A percentile compares a stretch with the other conserved stretches of the same genome.
Conservation (phyloP, 2,113 vertebrate genomes). For the Daphoenositta chrysoptera region DNA sequence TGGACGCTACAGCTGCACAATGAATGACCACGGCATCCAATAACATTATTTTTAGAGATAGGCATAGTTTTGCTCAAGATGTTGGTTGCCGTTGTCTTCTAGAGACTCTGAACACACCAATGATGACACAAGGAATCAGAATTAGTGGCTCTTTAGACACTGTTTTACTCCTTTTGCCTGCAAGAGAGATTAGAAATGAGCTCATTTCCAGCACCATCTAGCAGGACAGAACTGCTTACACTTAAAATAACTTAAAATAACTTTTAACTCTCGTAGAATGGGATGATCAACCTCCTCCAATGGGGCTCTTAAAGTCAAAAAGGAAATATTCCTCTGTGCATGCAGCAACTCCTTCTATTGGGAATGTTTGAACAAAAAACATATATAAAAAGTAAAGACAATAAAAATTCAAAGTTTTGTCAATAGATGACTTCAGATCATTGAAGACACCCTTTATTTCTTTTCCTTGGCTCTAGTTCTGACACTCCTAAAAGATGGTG, state of each 20-base stretch:
- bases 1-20: background rate
- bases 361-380: background rate
- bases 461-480: background rate
- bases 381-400: background rate
- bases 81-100: background rate
- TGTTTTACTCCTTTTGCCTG: background rate
- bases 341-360: background rate
- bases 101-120: background rate
- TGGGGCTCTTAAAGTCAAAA: background rate
- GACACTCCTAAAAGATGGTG: background rate
- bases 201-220: background rate
- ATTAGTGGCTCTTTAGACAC: background rate
- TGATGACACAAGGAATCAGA: background rate
- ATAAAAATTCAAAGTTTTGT: background rate
- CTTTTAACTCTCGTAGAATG: background rate
- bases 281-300: background rate
- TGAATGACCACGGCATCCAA: fast-evolving
- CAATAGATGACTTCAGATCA: background rate
- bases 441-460: background rate
- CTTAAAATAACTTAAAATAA: too few relatives aligned
- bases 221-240: background rate
- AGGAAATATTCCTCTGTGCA: background rate
- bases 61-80: background rate
- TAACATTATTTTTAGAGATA: background rate
- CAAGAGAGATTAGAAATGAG: background rate